These are phyloP conservation scores for Propithecus perrieri DNA, from an alignment of 2,797 vertebrate species.

Conservation along the genomic window DNA sequence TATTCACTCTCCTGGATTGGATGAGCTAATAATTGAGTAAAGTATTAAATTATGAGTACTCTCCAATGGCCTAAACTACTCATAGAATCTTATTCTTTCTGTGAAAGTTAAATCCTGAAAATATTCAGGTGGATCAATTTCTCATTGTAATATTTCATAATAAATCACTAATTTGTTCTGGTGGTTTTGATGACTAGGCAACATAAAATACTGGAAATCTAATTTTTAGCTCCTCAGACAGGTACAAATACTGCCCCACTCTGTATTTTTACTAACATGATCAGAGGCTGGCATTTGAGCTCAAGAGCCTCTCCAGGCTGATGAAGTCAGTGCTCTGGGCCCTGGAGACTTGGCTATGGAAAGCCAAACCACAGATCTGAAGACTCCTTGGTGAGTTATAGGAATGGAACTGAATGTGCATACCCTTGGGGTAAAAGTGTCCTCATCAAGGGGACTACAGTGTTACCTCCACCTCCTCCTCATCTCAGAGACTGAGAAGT, in stretches of 20 bases:
- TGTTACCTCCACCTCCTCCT: background rate
- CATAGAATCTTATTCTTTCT: background rate
- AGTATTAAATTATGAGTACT: background rate
- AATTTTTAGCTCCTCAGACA: background rate
- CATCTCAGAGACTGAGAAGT: background rate
- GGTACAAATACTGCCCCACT: background rate
- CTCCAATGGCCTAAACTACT: background rate
- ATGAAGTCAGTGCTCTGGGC: background rate
- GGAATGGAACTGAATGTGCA: background rate
- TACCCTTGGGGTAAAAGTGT: background rate
- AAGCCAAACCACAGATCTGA: background rate
- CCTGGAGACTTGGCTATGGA: background rate
- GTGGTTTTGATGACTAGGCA: background rate
- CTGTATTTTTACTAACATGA: background rate
- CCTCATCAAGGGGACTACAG: background rate
- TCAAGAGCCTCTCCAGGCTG: background rate
- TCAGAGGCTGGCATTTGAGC: background rate
- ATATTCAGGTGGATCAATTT: background rate
- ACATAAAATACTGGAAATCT: background rate
- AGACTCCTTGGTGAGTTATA: background rate
- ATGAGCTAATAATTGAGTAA: background rate
- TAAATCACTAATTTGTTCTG: background rate
- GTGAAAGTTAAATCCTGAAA: conserved; percentile 27
- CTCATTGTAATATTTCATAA: background rate
- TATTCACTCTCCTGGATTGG: background rate